phyloP scores from a whole-genome alignment of 2,113 vertebrate species.

The Prolemur simus region DNA sequence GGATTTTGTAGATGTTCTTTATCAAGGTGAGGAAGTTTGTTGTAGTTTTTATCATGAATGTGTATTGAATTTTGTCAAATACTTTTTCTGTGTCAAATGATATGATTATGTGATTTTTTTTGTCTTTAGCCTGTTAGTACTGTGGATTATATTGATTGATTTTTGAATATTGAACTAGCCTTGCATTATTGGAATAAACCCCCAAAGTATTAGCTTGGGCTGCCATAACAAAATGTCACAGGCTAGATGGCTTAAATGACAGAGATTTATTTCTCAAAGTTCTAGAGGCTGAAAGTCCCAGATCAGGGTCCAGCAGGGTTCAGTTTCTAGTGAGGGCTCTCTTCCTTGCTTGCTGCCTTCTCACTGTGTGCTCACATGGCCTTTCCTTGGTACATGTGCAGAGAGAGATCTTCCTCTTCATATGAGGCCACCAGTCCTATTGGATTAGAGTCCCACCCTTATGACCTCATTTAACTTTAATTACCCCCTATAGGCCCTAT shows the following conservation, averaged over 20 bases:
- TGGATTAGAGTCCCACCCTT: not conserved
- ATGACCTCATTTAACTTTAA: not conserved
- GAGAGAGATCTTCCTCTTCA: not conserved
- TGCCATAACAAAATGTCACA: not conserved
- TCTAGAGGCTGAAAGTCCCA: not conserved
- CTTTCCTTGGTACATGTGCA: not conserved
- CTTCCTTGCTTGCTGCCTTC: not conserved
- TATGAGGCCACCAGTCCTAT: not conserved
- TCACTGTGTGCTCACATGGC: not conserved
- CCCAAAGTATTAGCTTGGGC: not conserved
- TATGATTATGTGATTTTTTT: not conserved
- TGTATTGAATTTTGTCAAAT: not conserved
- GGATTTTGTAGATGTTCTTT: not conserved
- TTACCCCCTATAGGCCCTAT: not conserved
- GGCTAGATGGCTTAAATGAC: not conserved
- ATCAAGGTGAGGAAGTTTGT: not conserved
- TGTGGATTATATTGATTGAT: not conserved
- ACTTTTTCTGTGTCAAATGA: not conserved
- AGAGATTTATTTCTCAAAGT: not conserved
- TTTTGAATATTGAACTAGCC: not conserved
- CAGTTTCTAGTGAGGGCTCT: not conserved
- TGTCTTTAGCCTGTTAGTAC: not conserved
- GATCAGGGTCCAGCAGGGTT: not conserved
- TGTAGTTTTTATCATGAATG: not conserved
- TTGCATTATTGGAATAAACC: not conserved